A percentile compares a stretch with the other conserved stretches of the same genome.
Conservation (phyloP, 2,113 vertebrate genomes). For the Hippocampus guttulatus region DNA sequence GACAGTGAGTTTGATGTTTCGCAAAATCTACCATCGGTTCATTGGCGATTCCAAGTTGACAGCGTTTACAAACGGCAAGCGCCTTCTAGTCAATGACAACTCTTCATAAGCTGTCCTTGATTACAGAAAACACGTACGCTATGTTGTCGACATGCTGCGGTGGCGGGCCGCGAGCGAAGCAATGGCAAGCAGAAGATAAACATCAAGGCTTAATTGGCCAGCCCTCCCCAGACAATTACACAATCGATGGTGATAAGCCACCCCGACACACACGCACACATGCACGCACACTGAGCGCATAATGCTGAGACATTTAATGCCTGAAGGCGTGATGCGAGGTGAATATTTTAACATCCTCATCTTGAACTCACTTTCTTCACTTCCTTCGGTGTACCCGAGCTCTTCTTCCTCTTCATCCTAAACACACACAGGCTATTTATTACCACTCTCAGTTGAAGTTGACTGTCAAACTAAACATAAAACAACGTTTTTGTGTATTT, state of each 20-base stretch:
- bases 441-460: too few relatives aligned
- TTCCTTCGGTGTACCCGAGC: conserved; percentile 67
- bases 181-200: conserved; percentile 36
- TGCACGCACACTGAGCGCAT: background rate
- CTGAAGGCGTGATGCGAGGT: background rate
- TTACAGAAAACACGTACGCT: too few relatives aligned
- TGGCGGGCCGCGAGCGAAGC: too few relatives aligned
- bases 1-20: too few relatives aligned
- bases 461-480: too few relatives aligned
- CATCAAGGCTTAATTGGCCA: conserved; percentile 21
- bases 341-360: conserved; percentile 7
- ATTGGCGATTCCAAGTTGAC: too few relatives aligned
- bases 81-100: too few relatives aligned
- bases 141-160: background rate
- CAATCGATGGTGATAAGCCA: conserved; percentile 29
- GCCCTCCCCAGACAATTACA: conserved; percentile 15
- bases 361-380: conserved; percentile 76
- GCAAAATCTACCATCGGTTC: too few relatives aligned
- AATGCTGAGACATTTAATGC: conserved; percentile 26
- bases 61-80: too few relatives aligned
- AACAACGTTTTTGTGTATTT: too few relatives aligned
- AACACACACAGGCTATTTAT: background rate
- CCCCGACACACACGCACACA: conserved; percentile 13
- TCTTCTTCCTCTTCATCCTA: conserved; percentile 79
- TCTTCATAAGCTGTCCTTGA: too few relatives aligned